Conservation (phyloP, 2,113 vertebrate species). For the Gavialis gangeticus region DNA sequence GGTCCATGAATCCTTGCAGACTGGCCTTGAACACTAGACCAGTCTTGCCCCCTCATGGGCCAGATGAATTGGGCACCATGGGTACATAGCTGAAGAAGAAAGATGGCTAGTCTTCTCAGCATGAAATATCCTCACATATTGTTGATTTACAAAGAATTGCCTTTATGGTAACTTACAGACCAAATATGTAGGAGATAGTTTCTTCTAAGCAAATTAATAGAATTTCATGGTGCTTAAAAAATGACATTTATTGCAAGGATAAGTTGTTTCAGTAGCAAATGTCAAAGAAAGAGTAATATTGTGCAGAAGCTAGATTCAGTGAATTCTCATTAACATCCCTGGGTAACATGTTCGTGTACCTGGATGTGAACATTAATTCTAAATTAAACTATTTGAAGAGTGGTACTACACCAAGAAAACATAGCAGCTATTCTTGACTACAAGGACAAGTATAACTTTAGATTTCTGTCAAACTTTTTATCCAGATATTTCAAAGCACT, state of each 20-base stretch:
- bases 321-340: not conserved
- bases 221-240: not conserved
- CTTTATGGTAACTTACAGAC: not conserved
- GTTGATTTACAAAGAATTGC: not conserved
- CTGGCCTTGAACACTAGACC: too few species aligned
- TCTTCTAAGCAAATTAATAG: not conserved
- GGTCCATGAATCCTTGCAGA: too few species aligned
- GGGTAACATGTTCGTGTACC: not conserved
- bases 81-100: not conserved
- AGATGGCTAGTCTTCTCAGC: not conserved
- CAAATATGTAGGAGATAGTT: not conserved
- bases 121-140: not conserved
- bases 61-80: too few species aligned
- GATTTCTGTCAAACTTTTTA: not conserved
- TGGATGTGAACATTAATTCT: not conserved
- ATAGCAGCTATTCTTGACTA: not conserved
- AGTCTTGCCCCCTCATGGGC: too few species aligned
- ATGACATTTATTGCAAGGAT: not conserved
- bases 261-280: not conserved
- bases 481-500: not conserved
- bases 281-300: not conserved
- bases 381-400: not conserved
- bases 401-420: not conserved
- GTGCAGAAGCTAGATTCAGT: not conserved
- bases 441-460: not conserved